Base-by-base conservation (phyloP, 2,888 invertebrate species). In the Adineta ricciae region DNA sequence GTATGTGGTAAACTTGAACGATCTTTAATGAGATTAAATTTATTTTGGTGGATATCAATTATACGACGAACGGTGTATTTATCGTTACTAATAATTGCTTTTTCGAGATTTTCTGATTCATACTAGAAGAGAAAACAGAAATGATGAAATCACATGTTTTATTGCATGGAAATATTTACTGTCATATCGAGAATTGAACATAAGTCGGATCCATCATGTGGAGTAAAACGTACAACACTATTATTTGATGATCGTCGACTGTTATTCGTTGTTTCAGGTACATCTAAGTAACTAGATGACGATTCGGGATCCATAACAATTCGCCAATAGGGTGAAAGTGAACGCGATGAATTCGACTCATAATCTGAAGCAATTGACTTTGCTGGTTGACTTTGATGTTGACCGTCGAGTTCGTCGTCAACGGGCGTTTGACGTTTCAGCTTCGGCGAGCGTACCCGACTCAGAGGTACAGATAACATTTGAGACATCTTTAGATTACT, bases 31-130 rank as follows among this genome's bases (percentile, higher is more conserved):
- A 78, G 24, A 38, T 78, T 78, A 78, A 78, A 78, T 78, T 78
- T 78, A 78, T 41, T 78, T 54, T 54, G 83, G 56, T 85, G 85
- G 19, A 85, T 36, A 82, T 85, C 85, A 16, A 85, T 49, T 27
- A 85, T 84, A 27, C 85, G 85, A 38, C 85, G 49, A 8, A 85
- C 85, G 38, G 85, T 84, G 27, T 85, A 85, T 56, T 85, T 85
- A 88, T 92, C 92, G 88, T 92, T 92, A 87, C 91, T 90, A 83
- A 91, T 90, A 83, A 92, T 91, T 11, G 92, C 92, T 84, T 91
- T 88, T 87, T 92, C 92, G 87, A 92, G 89, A 87, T 91, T 90
- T 84, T 91, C 91, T 56, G 91, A 91, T 88, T 92, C 91, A 49
- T 89, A 78, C 64, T 64, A 64, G 19, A 50, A 50, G 19, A 50